Evolutionary conservation across 2,888 invertebrate species (phyloP).

Genomic region (Tachystola acroxantha): DNA sequence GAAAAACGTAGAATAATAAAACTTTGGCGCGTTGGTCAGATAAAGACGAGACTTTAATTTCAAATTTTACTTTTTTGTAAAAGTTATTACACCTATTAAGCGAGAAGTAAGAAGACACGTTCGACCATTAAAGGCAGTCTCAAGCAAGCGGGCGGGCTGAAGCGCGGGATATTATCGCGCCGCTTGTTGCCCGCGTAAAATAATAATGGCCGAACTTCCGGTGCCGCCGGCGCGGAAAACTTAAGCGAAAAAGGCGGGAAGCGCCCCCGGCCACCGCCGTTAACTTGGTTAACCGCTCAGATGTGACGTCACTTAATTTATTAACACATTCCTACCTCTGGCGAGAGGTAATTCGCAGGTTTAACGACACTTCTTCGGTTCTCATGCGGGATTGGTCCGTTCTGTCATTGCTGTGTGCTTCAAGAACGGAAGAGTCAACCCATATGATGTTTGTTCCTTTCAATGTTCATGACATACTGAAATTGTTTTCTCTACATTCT

Average conservation of each 20-base stretch:
- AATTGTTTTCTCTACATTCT: too few relatives aligned
- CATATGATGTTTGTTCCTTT: too few relatives aligned
- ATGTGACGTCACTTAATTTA: slow-evolving; percentile 78
- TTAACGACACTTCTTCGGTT: slow-evolving; percentile 61
- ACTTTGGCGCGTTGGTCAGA: slow-evolving; percentile 11
- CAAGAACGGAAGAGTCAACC: slow-evolving; percentile 33
- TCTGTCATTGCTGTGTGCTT: slow-evolving; percentile 47
- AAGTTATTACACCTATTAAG: slow-evolving; percentile 76
- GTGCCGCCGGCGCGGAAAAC: slow-evolving; percentile 76
- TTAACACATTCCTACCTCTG: slow-evolving; percentile 67
- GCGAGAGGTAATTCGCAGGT: slow-evolving; percentile 46
- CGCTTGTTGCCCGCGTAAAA: slow-evolving; percentile 79
- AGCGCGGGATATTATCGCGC: slow-evolving; percentile 76
- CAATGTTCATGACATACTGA: too few relatives aligned
- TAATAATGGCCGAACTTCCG: slow-evolving; percentile 79
- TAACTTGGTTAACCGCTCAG: slow-evolving; percentile 64
- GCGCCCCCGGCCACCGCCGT: slow-evolving; percentile 64
- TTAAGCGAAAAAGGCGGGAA: slow-evolving; percentile 73
- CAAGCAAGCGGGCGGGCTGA: slow-evolving; percentile 48
- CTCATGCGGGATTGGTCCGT: too few relatives aligned
- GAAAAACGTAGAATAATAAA: slow-evolving; percentile 2
- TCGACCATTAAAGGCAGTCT: slow-evolving; percentile 65
- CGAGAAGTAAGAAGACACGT: slow-evolving; percentile 73
- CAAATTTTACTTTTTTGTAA: slow-evolving; percentile 61
- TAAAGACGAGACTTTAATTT: slow-evolving; percentile 39